Percentiles rank a stretch among this genome's conserved stretches.
phyloP scores from a whole-genome alignment of 2,888 invertebrate genomes.

The Syritta pipiens region DNA sequence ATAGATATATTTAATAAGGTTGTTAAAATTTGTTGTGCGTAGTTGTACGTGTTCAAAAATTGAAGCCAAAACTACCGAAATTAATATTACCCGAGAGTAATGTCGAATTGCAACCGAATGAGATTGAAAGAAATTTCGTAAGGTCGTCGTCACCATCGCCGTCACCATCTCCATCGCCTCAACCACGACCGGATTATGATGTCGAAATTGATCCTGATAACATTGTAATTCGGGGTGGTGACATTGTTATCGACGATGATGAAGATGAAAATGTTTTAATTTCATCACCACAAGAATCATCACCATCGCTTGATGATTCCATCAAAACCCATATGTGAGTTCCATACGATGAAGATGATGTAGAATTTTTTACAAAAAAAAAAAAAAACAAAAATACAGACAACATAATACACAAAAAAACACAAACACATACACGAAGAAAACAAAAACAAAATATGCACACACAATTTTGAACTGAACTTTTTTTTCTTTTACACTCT shows the following conservation, averaged over 20 bases:
- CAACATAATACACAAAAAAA: too few relatives aligned
- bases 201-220: constrained; percentile 79
- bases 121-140: constrained; percentile 36
- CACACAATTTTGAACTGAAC: constrained; percentile 5
- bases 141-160: constrained; percentile 73
- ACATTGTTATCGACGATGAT: constrained; percentile 73
- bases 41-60: constrained; percentile 79
- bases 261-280: constrained; percentile 67
- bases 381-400: too few relatives aligned
- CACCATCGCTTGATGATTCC: constrained; percentile 73
- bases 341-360: constrained; percentile 38
- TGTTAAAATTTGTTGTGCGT: constrained; percentile 62
- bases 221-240: constrained; percentile 74
- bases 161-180: constrained; percentile 77
- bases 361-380: constrained; percentile 20
- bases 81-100: constrained; percentile 77
- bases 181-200: constrained; percentile 76
- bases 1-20: constrained; percentile 1
- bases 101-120: constrained; percentile 73
- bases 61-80: constrained; percentile 78
- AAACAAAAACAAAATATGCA: neutral
- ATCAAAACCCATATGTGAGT: constrained; percentile 79
- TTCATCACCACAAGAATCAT: constrained; percentile 68
- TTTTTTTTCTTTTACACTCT: neutral
- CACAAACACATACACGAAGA: constrained; percentile 5